Percentiles rank a stretch among this genome's conserved stretches.
These are phyloP conservation scores for Chaenodraco wilsoni DNA, from an alignment of 2,797 vertebrate species.

Conservation along the genomic window DNA sequence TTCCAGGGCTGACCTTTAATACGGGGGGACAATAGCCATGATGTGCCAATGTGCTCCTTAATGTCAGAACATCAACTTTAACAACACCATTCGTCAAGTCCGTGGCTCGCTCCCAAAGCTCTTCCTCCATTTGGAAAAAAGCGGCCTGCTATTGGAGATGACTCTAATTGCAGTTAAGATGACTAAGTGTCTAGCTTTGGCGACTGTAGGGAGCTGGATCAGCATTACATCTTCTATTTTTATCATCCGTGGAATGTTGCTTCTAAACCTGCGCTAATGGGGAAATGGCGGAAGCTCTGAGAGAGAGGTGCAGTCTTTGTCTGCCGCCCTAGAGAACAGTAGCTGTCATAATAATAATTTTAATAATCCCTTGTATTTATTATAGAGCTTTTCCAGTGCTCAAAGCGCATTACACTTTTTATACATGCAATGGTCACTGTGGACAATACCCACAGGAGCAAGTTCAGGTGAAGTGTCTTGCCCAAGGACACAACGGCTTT, in stretches of 20 bases:
- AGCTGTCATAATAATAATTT: no score
- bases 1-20: conserved; percentile 81
- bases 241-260: conserved; percentile 75
- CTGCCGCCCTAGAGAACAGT: conserved; percentile 62
- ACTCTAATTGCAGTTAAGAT: conserved; percentile 78
- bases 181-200: conserved; percentile 68
- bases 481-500: no score
- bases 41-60: conserved; percentile 79
- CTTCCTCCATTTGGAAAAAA: conserved; percentile 58
- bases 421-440: no score
- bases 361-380: no score
- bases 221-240: conserved; percentile 70
- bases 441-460: no score
- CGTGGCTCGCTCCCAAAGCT: conserved; percentile 52
- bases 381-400: no score
- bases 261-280: conserved; percentile 69
- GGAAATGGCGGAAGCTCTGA: conserved; percentile 58
- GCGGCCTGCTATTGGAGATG: conserved; percentile 66
- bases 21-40: conserved; percentile 80
- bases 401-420: no score
- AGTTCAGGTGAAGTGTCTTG: no score
- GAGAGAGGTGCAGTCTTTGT: conserved; percentile 66
- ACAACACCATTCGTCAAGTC: conserved; percentile 81
- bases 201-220: conserved; percentile 64
- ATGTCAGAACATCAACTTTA: conserved; percentile 82